phyloP scores from a whole-genome alignment of 2,797 vertebrate species.

The Mormyrus proboscirostris region DNA sequence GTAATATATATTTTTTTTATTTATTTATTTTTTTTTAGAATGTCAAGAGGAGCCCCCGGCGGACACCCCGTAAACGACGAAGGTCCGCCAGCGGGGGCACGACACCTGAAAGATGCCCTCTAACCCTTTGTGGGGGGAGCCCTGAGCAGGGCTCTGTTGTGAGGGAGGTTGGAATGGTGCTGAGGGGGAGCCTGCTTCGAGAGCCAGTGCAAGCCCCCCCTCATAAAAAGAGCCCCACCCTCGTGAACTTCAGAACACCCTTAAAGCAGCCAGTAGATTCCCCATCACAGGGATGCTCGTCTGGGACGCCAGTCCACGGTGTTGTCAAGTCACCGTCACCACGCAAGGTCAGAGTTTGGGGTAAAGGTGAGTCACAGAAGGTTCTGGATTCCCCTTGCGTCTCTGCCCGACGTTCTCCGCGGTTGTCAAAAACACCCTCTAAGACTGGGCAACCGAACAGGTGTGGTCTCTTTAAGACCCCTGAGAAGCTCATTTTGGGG shows the following conservation, averaged over 20 bases:
- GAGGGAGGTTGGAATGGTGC: slow-evolving; percentile 26
- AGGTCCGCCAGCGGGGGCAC: slow-evolving; percentile 27
- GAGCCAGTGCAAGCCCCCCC: slow-evolving; percentile 43
- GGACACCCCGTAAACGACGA: slow-evolving; percentile 46
- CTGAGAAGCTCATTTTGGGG: slow-evolving; percentile 43
- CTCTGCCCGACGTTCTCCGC: slow-evolving; percentile 40
- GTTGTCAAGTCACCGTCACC: slow-evolving; percentile 67
- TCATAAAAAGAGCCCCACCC: slow-evolving; percentile 43
- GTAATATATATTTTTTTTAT: too few species aligned
- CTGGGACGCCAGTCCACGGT: slow-evolving; percentile 49
- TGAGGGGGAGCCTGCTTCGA: slow-evolving; percentile 51
- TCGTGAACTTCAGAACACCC: slow-evolving; percentile 50
- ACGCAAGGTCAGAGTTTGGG: slow-evolving; percentile 27
- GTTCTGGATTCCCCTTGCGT: slow-evolving; percentile 49
- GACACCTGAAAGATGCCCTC: slow-evolving; percentile 40
- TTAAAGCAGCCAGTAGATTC: slow-evolving; percentile 38
- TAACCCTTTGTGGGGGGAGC: slow-evolving; percentile 28
- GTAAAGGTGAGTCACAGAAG: slow-evolving; percentile 41
- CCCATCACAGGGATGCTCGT: slow-evolving; percentile 27
- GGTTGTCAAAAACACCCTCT: slow-evolving; percentile 36
- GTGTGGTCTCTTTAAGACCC: slow-evolving; percentile 46
- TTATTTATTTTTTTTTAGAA: slow-evolving; percentile 49
- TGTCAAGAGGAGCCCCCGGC: slow-evolving; percentile 62
- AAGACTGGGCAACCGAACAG: slow-evolving; percentile 34
- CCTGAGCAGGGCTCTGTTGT: slow-evolving; percentile 32